Evolutionary conservation across 2,888 invertebrate species (phyloP), one percentile per base, ranked within the genome.

Genomic region (Anaspis maculata): DNA sequence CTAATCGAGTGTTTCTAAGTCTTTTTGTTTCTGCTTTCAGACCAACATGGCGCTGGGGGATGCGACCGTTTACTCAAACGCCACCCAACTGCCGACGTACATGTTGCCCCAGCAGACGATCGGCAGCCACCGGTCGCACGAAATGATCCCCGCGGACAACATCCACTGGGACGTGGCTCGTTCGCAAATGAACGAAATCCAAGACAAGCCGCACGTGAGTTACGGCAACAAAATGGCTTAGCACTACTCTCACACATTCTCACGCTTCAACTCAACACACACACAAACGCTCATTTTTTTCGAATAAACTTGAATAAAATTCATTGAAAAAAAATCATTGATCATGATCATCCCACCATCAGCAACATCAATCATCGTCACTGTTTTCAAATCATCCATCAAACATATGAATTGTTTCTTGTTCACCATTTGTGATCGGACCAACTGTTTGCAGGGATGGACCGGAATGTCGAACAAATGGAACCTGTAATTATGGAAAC

Each of bases 381-480:
- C n/a, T n/a, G n/a, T n/a, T n/a, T n/a, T n/a, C n/a, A n/a, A n/a
- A n/a, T n/a, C n/a, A n/a, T n/a, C n/a, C n/a, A n/a, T n/a, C n/a
- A n/a, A n/a, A n/a, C n/a, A n/a, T n/a, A n/a, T n/a, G n/a, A n/a
- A n/a, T n/a, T n/a, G n/a, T n/a, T n/a, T n/a, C n/a, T n/a, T n/a
- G n/a, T n/a, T n/a, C n/a, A n/a, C n/a, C n/a, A n/a, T n/a, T n/a
- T n/a, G n/a, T n/a, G n/a, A n/a, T n/a, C n/a, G n/a, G n/a, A n/a
- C n/a, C n/a, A n/a, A n/a, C 9, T 19, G 5, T 46, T 55, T 54
- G 39, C 56, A 73, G 72, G 70, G 70, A 46, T 73, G 73, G 73
- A 67, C 54, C 51, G 40, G 40, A 3, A 36, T 40, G 40, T 32
- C 39, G 3, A 36, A 54, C 47, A 60, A 72, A 56, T 73, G 72